Percentiles rank a stretch among this genome's conserved stretches.
phyloP scores from a whole-genome alignment of 2,113 vertebrate genomes.

The Trogon melanurus region DNA sequence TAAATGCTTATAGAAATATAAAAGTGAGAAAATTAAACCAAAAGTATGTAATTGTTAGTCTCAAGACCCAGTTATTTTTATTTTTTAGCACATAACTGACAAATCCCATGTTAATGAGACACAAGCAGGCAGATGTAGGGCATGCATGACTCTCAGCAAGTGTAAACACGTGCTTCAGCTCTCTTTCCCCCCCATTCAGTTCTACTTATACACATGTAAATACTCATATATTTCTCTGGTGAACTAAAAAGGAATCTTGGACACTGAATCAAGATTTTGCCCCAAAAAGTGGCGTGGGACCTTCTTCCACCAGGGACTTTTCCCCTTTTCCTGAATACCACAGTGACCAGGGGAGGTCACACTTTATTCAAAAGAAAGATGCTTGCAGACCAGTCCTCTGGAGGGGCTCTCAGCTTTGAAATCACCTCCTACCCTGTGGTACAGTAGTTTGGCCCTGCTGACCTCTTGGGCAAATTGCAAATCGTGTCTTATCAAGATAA shows the following conservation, averaged over 20 bases:
- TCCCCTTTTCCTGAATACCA: neutral
- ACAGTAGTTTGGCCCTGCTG: neutral
- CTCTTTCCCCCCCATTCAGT: neutral
- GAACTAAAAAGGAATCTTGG: neutral
- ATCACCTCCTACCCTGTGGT: neutral
- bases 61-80: neutral
- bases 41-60: neutral
- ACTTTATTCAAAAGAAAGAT: neutral
- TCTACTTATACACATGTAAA: neutral
- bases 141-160: neutral
- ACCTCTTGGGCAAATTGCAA: neutral
- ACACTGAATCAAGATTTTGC: neutral
- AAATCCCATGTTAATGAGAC: neutral
- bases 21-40: neutral
- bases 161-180: neutral
- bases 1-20: neutral
- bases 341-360: neutral
- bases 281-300: neutral
- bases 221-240: neutral
- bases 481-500: neutral
- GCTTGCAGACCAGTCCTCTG: neutral
- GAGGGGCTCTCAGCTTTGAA: neutral
- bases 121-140: neutral
- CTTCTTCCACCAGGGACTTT: neutral
- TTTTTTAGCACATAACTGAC: neutral